A percentile compares a stretch with the other conserved stretches of the same genome.
Evolutionary conservation across 2,113 vertebrate species (phyloP).

Genomic region (Acinonyx jubatus): DNA sequence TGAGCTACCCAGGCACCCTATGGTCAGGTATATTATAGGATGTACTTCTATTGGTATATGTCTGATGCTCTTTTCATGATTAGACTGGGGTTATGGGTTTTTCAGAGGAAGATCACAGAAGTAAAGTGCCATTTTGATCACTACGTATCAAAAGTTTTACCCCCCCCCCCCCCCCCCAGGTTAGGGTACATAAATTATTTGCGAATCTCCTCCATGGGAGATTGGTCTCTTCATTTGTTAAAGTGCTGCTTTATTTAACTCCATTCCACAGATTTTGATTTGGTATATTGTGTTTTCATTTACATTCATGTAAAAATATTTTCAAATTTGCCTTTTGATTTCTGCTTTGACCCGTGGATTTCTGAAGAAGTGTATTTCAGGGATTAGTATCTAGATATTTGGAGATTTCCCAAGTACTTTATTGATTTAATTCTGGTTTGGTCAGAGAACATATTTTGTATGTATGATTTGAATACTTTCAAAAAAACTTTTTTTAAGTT

Average conservation of each 20-base stretch:
- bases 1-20: no score
- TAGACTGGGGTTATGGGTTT: background rate
- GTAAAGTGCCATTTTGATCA: slow-evolving; percentile 6
- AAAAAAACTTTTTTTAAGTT: background rate
- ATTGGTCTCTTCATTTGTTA: slow-evolving; percentile 24
- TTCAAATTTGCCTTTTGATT: slow-evolving; percentile 16
- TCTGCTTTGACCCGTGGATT: background rate
- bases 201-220: background rate
- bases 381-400: background rate
- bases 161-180: background rate
- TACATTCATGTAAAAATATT: slow-evolving; percentile 28
- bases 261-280: background rate
- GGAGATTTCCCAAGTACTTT: background rate
- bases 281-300: background rate
- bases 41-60: background rate
- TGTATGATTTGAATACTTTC: slow-evolving; percentile 12
- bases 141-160: background rate
- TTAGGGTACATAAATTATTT: background rate
- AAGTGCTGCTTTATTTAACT: background rate
- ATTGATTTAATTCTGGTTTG: slow-evolving; percentile 1
- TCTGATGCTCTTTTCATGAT: background rate
- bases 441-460: background rate
- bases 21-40: background rate
- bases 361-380: background rate
- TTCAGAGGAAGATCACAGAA: background rate